phyloP scores from a whole-genome alignment of 2,888 invertebrate genomes.

The Catocala fraxini region DNA sequence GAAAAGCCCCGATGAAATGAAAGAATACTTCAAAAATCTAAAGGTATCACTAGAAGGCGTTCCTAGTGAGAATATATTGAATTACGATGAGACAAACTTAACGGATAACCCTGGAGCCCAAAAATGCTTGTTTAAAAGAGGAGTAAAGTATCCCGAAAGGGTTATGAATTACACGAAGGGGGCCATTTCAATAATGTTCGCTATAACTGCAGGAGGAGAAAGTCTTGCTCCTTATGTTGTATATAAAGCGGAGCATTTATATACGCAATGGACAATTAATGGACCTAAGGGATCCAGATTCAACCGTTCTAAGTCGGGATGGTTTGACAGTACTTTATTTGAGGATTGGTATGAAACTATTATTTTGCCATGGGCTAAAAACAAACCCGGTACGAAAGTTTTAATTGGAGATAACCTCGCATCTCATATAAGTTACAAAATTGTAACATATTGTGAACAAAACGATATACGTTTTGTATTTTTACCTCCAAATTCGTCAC shows the following conservation, averaged over 20 bases:
- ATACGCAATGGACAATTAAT: constrained; percentile 1
- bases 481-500: constrained; percentile 52
- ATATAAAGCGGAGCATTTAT: constrained; percentile 4
- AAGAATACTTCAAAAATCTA: constrained; percentile 2
- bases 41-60: background rate
- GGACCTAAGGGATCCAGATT: constrained; percentile 6
- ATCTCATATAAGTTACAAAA: constrained; percentile 28
- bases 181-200: constrained; percentile 4
- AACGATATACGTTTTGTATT: constrained; percentile 50
- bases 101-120: constrained; percentile 1
- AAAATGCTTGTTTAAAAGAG: background rate
- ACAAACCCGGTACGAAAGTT: background rate
- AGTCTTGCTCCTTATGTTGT: constrained; percentile 7
- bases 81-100: constrained; percentile 20
- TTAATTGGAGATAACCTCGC: constrained; percentile 9
- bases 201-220: constrained; percentile 4
- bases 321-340: background rate
- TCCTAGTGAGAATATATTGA: constrained; percentile 16
- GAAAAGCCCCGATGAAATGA: constrained; percentile 6
- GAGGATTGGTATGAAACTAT: constrained; percentile 1
- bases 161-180: background rate
- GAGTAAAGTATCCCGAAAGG: background rate
- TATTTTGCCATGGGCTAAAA: constrained; percentile 3
- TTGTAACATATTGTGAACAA: constrained; percentile 44
- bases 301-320: background rate